phyloP scores from a whole-genome alignment of 2,113 vertebrate genomes.

The Chamaea fasciata region DNA sequence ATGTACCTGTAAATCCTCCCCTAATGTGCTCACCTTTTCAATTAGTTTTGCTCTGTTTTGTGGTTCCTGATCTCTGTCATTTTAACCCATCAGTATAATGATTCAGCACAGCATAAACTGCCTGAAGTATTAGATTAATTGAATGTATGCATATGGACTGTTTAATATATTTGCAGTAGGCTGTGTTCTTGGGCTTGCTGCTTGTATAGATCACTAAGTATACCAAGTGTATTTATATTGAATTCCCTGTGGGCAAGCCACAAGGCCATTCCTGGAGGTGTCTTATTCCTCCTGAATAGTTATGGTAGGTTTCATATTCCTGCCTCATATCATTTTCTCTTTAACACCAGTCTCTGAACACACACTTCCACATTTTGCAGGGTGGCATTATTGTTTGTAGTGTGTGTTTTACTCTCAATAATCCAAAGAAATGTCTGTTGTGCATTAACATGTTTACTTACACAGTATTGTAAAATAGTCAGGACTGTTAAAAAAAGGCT shows the following conservation, averaged over 20 bases:
- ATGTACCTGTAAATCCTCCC: not conserved
- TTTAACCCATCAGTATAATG: not conserved
- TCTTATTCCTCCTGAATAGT: not conserved
- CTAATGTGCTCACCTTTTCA: not conserved
- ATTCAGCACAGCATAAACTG: not conserved
- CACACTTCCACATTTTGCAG: not conserved
- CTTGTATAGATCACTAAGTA: not conserved
- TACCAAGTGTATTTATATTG: not conserved
- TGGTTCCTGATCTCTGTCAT: not conserved
- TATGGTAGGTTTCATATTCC: not conserved
- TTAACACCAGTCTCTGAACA: not conserved
- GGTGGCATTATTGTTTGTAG: not conserved
- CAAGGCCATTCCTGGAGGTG: not conserved
- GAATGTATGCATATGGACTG: not conserved
- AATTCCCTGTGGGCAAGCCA: not conserved
- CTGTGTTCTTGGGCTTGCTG: not conserved
- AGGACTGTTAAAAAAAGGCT: not conserved
- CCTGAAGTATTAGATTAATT: not conserved
- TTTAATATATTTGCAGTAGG: not conserved
- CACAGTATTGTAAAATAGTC: not conserved
- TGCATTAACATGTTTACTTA: not conserved
- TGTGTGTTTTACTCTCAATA: not conserved
- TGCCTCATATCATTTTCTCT: not conserved
- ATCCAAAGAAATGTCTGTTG: not conserved
- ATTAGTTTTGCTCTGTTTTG: not conserved